phyloP scores from a whole-genome alignment of 2,797 vertebrate species.

The Anolis apletophallus region DNA sequence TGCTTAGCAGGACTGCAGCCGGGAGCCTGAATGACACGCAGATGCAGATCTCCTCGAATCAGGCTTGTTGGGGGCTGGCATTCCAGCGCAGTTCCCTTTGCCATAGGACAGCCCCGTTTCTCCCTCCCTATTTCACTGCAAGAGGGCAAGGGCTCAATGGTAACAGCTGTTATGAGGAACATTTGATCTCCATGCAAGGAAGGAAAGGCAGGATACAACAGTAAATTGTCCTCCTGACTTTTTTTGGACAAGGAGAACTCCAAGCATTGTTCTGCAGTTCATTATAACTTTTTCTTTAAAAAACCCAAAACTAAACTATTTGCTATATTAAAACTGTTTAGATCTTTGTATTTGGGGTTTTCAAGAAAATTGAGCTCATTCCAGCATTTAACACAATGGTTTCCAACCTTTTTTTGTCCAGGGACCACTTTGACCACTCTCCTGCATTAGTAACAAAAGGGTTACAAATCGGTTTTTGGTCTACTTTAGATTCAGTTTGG shows the following conservation, averaged over 20 bases:
- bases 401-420: too few species aligned
- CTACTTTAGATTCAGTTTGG: too few species aligned
- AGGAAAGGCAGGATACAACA: slow-evolving; percentile 75
- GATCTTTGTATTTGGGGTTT: slow-evolving; percentile 49
- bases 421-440: too few species aligned
- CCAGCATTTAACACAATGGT: too few species aligned
- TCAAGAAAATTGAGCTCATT: not conserved
- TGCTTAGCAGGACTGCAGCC: slow-evolving; percentile 62
- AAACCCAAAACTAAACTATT: slow-evolving; percentile 35
- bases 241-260: slow-evolving; percentile 48
- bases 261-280: slow-evolving; percentile 45
- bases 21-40: slow-evolving; percentile 79
- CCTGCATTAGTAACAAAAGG: too few species aligned
- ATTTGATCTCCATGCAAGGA: slow-evolving; percentile 63
- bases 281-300: not conserved
- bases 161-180: slow-evolving; percentile 74
- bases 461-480: too few species aligned
- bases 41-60: slow-evolving; percentile 63
- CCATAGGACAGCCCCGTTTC: slow-evolving; percentile 76
- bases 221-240: slow-evolving; percentile 68
- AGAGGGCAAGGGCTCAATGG: slow-evolving; percentile 67
- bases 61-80: slow-evolving; percentile 76
- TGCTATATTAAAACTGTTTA: slow-evolving; percentile 59
- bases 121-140: slow-evolving; percentile 76
- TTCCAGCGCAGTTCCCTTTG: slow-evolving; percentile 56